Conservation (phyloP, 1,140 invertebrate species). For the Parapsyche elsis region DNA sequence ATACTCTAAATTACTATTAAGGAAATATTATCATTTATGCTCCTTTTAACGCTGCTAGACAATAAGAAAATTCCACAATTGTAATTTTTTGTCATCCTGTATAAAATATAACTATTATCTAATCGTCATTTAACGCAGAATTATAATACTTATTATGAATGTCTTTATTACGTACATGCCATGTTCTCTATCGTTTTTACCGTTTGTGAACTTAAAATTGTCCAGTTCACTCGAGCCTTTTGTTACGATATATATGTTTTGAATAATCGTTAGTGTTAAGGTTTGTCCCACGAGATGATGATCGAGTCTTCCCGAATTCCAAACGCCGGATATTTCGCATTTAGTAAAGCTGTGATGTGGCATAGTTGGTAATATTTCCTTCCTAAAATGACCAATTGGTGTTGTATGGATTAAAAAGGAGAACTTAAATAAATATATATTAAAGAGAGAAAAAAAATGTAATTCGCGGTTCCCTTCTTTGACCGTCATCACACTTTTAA, state of each 20-base stretch:
- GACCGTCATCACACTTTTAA: conserved; percentile 14
- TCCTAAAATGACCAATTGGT: conserved; percentile 55
- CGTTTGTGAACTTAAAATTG: too few relatives aligned
- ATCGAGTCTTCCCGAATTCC: conserved; percentile 32
- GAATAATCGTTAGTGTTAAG: not conserved
- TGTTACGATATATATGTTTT: not conserved
- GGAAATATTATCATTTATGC: conserved; percentile 55
- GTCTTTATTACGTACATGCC: not conserved
- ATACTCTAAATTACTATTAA: conserved; percentile 50
- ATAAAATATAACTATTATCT: not conserved
- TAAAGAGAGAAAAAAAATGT: not conserved
- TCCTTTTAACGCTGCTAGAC: conserved; percentile 47
- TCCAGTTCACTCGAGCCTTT: too few relatives aligned
- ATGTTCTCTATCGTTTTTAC: not conserved
- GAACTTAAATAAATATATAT: conserved; percentile 38
- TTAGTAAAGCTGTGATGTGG: conserved; percentile 53
- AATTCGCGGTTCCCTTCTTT: conserved; percentile 17
- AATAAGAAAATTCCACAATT: conserved; percentile 38
- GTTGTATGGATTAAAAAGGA: conserved; percentile 54
- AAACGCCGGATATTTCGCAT: conserved; percentile 35
- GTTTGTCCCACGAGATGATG: conserved; percentile 11
- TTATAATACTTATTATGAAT: not conserved
- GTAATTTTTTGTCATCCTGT: not conserved
- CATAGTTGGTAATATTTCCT: conserved; percentile 55
- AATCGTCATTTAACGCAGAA: not conserved